These are phyloP conservation scores for Chrysomela aeneicollis DNA, from an alignment of 2,888 invertebrate genomes.

Conservation along the genomic window DNA sequence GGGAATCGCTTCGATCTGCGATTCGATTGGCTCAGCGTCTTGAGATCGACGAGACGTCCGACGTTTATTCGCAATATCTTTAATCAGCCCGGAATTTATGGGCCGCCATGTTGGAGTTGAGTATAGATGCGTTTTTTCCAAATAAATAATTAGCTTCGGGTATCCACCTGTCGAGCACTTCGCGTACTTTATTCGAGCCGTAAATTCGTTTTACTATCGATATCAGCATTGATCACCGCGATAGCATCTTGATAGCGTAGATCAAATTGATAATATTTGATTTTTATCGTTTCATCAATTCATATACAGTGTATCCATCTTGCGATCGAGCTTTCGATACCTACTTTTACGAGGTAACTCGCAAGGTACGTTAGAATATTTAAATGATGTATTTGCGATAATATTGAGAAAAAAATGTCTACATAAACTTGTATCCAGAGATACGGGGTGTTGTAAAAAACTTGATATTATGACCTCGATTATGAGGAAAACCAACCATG, in stretches of 20 bases:
- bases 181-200: slow-evolving; percentile 40
- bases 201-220: slow-evolving; percentile 33
- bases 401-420: too few species aligned
- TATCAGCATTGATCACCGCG: slow-evolving; percentile 14
- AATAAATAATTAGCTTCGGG: slow-evolving; percentile 48
- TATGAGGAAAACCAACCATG: too few species aligned
- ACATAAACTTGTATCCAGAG: too few species aligned
- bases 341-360: too few species aligned
- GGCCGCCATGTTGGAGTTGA: slow-evolving; percentile 39
- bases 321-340: too few species aligned
- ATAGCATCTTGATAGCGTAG: neutral
- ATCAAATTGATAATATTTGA: neutral
- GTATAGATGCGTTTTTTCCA: slow-evolving; percentile 44
- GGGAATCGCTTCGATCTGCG: neutral
- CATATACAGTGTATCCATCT: too few species aligned
- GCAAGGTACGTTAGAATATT: too few species aligned
- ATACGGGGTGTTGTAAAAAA: too few species aligned
- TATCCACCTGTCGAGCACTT: slow-evolving; percentile 42
- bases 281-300: too few species aligned
- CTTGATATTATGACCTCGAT: too few species aligned
- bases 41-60: slow-evolving; percentile 41
- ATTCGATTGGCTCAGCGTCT: slow-evolving; percentile 42
- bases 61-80: slow-evolving; percentile 48
- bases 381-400: too few species aligned
- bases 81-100: slow-evolving; percentile 49